Evolutionary conservation across 2,888 invertebrate genomes (phyloP).

Genomic region (Caenorhabditis drosophilae): DNA sequence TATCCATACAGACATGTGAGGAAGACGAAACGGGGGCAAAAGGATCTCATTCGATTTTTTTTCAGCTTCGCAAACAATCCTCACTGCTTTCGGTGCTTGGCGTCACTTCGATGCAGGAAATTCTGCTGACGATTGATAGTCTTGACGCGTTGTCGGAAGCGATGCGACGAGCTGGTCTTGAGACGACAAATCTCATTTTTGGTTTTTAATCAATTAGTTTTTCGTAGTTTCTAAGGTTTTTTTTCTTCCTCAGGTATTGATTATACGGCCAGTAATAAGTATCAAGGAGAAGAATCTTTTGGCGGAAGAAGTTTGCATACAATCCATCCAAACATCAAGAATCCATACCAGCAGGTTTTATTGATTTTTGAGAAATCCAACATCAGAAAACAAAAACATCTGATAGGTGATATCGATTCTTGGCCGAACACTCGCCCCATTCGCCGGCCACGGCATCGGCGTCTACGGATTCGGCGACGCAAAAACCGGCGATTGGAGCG

Average conservation of each 20-base stretch:
- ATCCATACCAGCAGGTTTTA: constrained; percentile 72
- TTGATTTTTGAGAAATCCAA: not conserved
- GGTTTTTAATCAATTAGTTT: too few relatives aligned
- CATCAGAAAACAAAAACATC: not conserved
- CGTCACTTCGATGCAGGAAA: constrained; percentile 66
- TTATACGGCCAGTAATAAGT: constrained; percentile 74
- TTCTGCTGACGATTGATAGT: constrained; percentile 64
- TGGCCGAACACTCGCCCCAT: constrained; percentile 72
- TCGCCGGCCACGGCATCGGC: constrained; percentile 72
- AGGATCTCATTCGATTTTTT: not conserved
- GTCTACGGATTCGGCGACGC: constrained; percentile 73
- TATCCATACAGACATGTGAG: constrained; percentile 42
- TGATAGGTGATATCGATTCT: constrained; percentile 71
- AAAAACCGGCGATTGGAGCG: constrained; percentile 70
- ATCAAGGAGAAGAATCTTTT: constrained; percentile 73
- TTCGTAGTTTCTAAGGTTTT: too few relatives aligned
- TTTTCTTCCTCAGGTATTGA: constrained; percentile 72
- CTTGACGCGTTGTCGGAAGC: constrained; percentile 68
- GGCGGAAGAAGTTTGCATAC: constrained; percentile 70
- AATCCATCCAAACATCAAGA: constrained; percentile 59
- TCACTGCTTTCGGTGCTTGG: constrained; percentile 57
- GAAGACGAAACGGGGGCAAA: too few relatives aligned
- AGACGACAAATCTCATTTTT: constrained; percentile 72
- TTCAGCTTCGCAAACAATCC: constrained; percentile 55
- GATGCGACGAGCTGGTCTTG: constrained; percentile 72